These are phyloP conservation scores for Hofmannophila pseudospretella DNA, from an alignment of 2,888 invertebrate species.

Conservation along the genomic window DNA sequence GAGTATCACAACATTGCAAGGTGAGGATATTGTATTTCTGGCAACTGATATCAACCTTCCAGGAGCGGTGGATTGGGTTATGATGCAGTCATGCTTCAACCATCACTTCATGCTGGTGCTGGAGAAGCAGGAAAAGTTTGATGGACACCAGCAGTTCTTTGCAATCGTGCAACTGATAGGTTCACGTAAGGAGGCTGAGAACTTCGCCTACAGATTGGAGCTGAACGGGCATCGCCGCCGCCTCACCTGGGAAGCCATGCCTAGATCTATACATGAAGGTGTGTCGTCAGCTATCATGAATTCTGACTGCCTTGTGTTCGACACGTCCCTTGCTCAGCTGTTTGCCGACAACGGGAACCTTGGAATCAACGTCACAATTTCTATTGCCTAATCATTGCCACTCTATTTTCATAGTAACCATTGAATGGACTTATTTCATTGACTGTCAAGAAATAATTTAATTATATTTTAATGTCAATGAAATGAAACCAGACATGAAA, in stretches of 20 bases:
- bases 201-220: slow-evolving; percentile 98
- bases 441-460: slow-evolving; percentile 32
- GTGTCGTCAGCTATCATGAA: slow-evolving; percentile 98
- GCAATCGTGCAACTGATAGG: slow-evolving; percentile 99
- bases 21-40: slow-evolving; percentile 99
- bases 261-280: slow-evolving; percentile 98
- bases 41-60: slow-evolving; percentile 99
- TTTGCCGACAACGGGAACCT: slow-evolving; percentile 99
- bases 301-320: slow-evolving; percentile 99
- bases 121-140: slow-evolving; percentile 98
- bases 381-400: slow-evolving; percentile 83
- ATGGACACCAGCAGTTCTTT: slow-evolving; percentile 97
- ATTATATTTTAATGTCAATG: slow-evolving; percentile 39
- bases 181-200: slow-evolving; percentile 98
- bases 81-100: slow-evolving; percentile 99
- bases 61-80: slow-evolving; percentile 99
- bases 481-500: slow-evolving; percentile 16
- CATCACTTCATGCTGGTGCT: slow-evolving; percentile 99
- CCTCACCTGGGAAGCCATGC: slow-evolving; percentile 99
- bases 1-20: slow-evolving; percentile 98
- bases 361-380: slow-evolving; percentile 99
- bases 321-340: slow-evolving; percentile 97
- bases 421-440: slow-evolving; percentile 26
- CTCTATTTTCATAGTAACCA: slow-evolving; percentile 15
- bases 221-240: slow-evolving; percentile 96